Conservation (phyloP, 2,113 vertebrate genomes). For the Odontophorus gujanensis region DNA sequence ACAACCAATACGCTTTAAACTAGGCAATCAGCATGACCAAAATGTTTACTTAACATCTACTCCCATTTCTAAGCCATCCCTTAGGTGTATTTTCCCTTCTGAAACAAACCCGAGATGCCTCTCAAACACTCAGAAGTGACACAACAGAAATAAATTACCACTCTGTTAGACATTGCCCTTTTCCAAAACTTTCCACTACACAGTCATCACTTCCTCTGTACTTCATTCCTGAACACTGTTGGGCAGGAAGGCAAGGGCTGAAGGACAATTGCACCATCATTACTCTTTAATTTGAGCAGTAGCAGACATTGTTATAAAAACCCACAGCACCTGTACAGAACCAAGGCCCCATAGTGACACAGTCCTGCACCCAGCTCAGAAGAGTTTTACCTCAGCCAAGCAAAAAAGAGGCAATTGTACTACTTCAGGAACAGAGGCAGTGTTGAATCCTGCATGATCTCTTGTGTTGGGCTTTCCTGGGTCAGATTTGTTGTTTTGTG, state of each 20-base stretch:
- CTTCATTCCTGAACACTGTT: background rate
- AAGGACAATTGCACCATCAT: background rate
- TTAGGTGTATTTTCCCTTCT: background rate
- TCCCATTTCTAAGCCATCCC: background rate
- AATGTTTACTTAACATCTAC: slow-evolving; percentile 1
- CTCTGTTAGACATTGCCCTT: background rate
- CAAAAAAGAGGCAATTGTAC: background rate
- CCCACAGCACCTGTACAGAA: background rate
- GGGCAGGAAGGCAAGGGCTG: background rate
- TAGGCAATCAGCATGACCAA: background rate
- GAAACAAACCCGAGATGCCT: background rate
- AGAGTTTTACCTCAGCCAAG: background rate
- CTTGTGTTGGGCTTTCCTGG: background rate
- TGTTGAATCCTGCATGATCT: background rate
- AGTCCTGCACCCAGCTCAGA: background rate
- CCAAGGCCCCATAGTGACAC: background rate
- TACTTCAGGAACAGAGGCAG: background rate
- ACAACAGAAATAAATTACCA: background rate
- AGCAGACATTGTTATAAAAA: background rate
- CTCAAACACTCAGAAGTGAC: background rate
- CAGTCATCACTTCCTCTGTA: background rate
- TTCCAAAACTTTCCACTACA: background rate
- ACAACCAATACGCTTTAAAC: background rate
- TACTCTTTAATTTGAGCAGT: background rate
- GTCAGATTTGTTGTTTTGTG: background rate